Percentiles rank a stretch among this genome's conserved stretches.
phyloP scores from a whole-genome alignment of 1,140 invertebrate genomes.

The Gryon sp. region DNA sequence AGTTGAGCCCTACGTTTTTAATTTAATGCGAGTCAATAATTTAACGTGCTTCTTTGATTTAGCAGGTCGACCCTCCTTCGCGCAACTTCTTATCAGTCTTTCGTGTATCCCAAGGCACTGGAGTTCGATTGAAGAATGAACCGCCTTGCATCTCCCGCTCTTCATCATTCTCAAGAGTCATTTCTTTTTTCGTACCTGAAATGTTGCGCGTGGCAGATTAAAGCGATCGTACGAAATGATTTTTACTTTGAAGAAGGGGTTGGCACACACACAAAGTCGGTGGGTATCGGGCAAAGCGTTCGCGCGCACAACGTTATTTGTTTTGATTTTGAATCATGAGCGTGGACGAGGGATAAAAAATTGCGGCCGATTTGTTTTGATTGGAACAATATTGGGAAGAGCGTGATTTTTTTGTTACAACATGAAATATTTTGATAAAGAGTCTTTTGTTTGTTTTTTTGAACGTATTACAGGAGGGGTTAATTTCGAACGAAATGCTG shows the following conservation, averaged over 20 bases:
- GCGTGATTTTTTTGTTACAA: constrained; percentile 23
- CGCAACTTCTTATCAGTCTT: constrained; percentile 62
- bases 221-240: constrained; percentile 32
- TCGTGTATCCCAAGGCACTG: constrained; percentile 51
- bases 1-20: constrained; percentile 65
- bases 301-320: constrained; percentile 36
- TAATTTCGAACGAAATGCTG: constrained; percentile 6
- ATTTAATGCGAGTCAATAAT: constrained; percentile 70
- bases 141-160: constrained; percentile 5
- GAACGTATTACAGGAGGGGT: not conserved
- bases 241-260: constrained; percentile 50
- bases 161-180: constrained; percentile 44
- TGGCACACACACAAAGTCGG: not conserved
- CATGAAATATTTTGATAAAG: not conserved
- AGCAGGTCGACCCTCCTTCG: constrained; percentile 44
- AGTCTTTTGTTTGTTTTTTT: not conserved
- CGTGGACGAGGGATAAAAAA: constrained; percentile 40
- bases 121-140: constrained; percentile 61
- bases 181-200: constrained; percentile 37
- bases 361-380: constrained; percentile 49
- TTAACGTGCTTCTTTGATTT: constrained; percentile 68
- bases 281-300: constrained; percentile 8
- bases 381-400: constrained; percentile 35
- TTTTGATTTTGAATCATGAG: constrained; percentile 52
- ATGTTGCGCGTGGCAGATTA: constrained; percentile 38